Conservation (phyloP, 2,888 invertebrate genomes). For the Dolichopus griseipennis region DNA sequence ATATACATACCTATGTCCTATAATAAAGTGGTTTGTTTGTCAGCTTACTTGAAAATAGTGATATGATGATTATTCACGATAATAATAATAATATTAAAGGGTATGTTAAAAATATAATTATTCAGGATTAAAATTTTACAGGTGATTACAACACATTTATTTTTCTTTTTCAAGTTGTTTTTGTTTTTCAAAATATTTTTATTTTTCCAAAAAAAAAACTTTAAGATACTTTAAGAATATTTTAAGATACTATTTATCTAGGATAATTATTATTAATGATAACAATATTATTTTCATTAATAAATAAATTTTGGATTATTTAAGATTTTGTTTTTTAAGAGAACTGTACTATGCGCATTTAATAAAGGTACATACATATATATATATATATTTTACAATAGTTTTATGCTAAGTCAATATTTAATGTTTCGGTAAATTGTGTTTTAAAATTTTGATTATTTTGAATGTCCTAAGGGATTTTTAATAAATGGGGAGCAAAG, state of each 20-base stretch:
- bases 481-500: no score
- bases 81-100: neutral
- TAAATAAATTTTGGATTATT: neutral
- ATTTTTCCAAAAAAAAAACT: neutral
- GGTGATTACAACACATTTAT: neutral
- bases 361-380: no score
- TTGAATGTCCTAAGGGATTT: no score
- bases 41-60: neutral
- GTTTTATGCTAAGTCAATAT: no score
- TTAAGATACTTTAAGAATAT: no score
- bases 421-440: no score
- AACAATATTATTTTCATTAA: neutral
- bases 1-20: no score
- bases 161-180: neutral
- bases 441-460: no score
- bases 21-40: no score
- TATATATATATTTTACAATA: no score
- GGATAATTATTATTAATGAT: slow-evolving; percentile 4
- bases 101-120: neutral
- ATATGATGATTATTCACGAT: neutral
- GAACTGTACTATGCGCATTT: no score
- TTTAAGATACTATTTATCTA: neutral
- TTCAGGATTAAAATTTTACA: slow-evolving; percentile 1
- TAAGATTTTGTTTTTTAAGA: no score
- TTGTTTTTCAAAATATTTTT: neutral